phyloP scores from a whole-genome alignment of 2,888 invertebrate species.

The Mayetiola destructor region DNA sequence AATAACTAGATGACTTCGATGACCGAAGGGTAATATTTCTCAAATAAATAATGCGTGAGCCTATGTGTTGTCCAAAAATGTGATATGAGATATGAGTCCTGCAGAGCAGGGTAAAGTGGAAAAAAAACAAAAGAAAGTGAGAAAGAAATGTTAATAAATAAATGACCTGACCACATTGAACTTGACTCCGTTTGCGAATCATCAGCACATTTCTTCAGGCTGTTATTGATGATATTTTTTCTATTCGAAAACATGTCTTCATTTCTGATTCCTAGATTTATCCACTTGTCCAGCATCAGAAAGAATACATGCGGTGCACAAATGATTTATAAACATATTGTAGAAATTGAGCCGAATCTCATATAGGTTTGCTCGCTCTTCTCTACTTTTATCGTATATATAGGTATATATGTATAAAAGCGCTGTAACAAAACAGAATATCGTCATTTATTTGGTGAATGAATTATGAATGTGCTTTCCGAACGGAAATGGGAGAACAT shows the following conservation, averaged over 20 bases:
- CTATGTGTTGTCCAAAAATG: too few species aligned
- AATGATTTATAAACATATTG: conserved; percentile 9
- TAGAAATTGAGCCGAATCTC: neutral
- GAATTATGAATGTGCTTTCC: conserved; percentile 9
- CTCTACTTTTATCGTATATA: neutral
- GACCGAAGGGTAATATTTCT: too few species aligned
- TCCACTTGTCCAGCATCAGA: neutral
- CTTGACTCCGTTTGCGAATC: conserved; percentile 8
- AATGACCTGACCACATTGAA: conserved; percentile 11
- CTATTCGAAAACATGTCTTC: neutral
- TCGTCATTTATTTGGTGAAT: conserved; percentile 1
- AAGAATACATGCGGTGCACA: neutral
- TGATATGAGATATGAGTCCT: too few species aligned
- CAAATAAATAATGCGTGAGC: too few species aligned
- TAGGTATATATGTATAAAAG: neutral
- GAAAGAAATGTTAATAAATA: conserved; percentile 4
- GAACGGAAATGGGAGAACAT: conserved; percentile 6
- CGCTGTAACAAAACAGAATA: too few species aligned
- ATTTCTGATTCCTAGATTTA: neutral
- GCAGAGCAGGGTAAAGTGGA: neutral
- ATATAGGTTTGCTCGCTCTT: too few species aligned
- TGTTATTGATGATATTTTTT: neutral
- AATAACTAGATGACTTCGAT: too few species aligned
- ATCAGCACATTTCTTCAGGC: conserved; percentile 9
- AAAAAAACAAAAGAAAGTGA: neutral